A percentile compares a stretch with the other conserved stretches of the same genome.
Evolutionary conservation across 2,113 vertebrate species (phyloP).

Genomic region (Anoura caudifer): DNA sequence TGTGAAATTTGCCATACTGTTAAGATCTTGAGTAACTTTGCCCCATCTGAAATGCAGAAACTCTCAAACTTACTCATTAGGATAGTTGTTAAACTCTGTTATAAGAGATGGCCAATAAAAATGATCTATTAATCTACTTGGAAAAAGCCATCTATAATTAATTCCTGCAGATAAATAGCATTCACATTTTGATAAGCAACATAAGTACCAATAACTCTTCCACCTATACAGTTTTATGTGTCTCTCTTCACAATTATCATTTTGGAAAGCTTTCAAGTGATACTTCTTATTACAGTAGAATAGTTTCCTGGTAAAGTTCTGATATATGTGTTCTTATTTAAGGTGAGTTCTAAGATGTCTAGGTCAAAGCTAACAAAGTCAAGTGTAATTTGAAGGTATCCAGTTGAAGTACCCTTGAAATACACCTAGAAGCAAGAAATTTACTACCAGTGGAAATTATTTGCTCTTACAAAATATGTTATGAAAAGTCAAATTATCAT

Average conservation of each 20-base stretch:
- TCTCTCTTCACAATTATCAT: conserved; percentile 58
- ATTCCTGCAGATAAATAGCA: conserved; percentile 42
- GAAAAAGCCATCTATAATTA: conserved; percentile 54
- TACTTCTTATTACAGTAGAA: not conserved
- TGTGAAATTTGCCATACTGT: not conserved
- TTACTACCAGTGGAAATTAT: not conserved
- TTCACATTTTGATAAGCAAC: conserved; percentile 36
- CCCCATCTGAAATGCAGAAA: not conserved
- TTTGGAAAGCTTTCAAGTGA: conserved; percentile 36
- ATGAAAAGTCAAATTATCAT: not conserved
- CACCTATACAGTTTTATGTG: conserved; percentile 56
- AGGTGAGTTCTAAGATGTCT: not conserved
- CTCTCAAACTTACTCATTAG: not conserved
- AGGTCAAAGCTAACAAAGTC: conserved; percentile 38
- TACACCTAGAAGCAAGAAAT: not conserved
- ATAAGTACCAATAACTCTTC: conserved; percentile 47
- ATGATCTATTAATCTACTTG: conserved; percentile 43
- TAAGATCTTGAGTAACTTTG: conserved; percentile 43
- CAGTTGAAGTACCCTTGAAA: not conserved
- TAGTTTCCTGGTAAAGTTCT: conserved; percentile 36
- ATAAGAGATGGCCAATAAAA: conserved; percentile 42
- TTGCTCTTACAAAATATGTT: not conserved
- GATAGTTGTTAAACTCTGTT: not conserved
- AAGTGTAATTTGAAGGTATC: not conserved
- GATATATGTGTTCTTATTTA: not conserved